Conservation (phyloP, 2,888 invertebrate genomes). For the Lepeophtheirus nordmannii region DNA sequence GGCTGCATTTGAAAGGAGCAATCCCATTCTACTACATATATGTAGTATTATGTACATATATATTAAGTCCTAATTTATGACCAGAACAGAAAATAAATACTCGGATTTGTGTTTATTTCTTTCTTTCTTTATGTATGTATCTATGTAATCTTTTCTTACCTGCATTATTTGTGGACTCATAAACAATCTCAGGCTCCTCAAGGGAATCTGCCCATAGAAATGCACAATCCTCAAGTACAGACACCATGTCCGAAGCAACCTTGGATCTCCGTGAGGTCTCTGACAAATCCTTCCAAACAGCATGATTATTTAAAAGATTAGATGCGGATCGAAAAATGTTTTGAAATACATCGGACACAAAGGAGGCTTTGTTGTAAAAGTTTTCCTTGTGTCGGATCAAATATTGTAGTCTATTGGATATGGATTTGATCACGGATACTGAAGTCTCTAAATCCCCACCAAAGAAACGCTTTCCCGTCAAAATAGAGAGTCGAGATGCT, state of each 20-base stretch:
- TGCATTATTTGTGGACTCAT: slow-evolving; percentile 71
- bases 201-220: slow-evolving; percentile 44
- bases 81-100: too few relatives aligned
- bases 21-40: too few relatives aligned
- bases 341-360: slow-evolving; percentile 63
- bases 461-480: slow-evolving; percentile 43
- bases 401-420: slow-evolving; percentile 19
- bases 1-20: too few relatives aligned
- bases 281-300: slow-evolving; percentile 33
- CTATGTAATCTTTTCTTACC: slow-evolving; percentile 45
- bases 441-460: slow-evolving; percentile 83
- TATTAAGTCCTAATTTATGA: too few relatives aligned
- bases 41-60: too few relatives aligned
- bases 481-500: slow-evolving; percentile 41
- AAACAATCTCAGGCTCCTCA: slow-evolving; percentile 61
- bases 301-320: slow-evolving; percentile 55
- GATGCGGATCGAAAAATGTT: slow-evolving; percentile 71
- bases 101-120: too few relatives aligned
- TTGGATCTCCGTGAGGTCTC: slow-evolving; percentile 29
- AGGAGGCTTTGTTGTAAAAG: slow-evolving; percentile 60
- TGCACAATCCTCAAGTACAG: slow-evolving; percentile 43
- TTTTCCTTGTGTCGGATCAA: slow-evolving; percentile 10
- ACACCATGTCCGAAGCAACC: slow-evolving; percentile 30
- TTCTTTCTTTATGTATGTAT: too few relatives aligned
- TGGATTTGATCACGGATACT: slow-evolving; percentile 52